These are phyloP conservation scores for Crocodylus rhombifer DNA, from an alignment of 2,797 vertebrate species.

Conservation along the genomic window DNA sequence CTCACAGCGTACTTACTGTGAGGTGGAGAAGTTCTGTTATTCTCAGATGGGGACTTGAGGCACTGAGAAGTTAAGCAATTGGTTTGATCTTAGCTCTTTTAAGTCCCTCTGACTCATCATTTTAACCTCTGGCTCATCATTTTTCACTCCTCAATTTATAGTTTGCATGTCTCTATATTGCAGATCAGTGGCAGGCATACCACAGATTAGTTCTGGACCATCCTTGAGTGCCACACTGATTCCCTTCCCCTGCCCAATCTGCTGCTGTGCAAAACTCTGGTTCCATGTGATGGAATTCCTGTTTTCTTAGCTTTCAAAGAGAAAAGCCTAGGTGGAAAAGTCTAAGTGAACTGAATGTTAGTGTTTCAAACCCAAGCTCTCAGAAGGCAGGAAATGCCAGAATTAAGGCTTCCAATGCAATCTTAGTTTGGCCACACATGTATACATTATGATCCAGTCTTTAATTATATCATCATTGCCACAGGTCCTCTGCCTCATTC, in stretches of 20 bases:
- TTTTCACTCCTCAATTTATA: background rate
- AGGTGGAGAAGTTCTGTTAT: background rate
- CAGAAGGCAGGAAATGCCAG: background rate
- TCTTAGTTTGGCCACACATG: background rate
- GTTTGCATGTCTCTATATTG: background rate
- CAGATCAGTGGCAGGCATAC: no score
- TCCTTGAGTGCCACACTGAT: no score
- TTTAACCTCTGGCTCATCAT: background rate
- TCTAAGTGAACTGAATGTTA: background rate
- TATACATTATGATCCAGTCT: background rate
- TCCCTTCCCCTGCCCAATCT: no score
- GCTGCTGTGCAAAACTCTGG: fast-evolving
- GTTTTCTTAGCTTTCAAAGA: no score
- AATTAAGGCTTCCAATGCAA: background rate
- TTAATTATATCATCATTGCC: slow-evolving; percentile 56
- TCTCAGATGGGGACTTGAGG: no score
- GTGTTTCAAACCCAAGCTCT: background rate
- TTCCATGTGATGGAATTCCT: background rate
- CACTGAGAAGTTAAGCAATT: no score
- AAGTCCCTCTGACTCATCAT: background rate
- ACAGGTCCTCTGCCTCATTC: background rate
- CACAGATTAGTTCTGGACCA: no score
- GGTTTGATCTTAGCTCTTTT: background rate
- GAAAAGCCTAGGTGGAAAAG: background rate
- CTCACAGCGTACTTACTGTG: background rate